phyloP scores from a whole-genome alignment of 2,797 vertebrate genomes.

The Hippopotamyrus pictus region DNA sequence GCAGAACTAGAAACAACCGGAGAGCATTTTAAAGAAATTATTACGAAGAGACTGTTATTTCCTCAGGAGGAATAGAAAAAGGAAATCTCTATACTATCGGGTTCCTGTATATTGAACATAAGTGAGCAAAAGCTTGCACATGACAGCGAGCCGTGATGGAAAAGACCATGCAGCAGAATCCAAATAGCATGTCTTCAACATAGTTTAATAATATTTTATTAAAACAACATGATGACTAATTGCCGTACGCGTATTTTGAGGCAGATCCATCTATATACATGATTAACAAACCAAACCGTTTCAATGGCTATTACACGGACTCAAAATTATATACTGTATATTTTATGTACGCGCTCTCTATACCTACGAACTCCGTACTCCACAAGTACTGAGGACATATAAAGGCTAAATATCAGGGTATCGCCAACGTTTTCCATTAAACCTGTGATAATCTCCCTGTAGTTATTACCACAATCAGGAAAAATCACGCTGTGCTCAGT shows the following conservation, averaged over 20 bases:
- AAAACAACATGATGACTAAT: not conserved
- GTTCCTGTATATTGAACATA: not conserved
- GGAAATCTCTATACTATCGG: not conserved
- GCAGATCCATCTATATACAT: not conserved
- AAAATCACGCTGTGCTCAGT: not conserved
- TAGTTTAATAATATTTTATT: not conserved
- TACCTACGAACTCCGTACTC: not conserved
- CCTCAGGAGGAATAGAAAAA: not conserved
- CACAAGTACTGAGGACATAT: not conserved
- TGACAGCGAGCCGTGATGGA: not conserved
- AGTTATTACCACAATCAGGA: not conserved
- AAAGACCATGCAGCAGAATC: not conserved
- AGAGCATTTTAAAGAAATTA: not conserved
- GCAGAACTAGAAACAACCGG: not conserved
- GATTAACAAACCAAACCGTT: not conserved
- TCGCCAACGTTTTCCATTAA: not conserved
- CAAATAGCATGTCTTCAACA: not conserved
- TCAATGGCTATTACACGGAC: not conserved
- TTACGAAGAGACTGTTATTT: not conserved
- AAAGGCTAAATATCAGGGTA: not conserved
- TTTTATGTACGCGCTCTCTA: not conserved
- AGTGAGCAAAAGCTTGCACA: not conserved
- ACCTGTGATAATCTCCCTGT: not conserved
- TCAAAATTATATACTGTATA: not conserved
- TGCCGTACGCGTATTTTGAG: not conserved